Evolutionary conservation across 2,797 vertebrate species (phyloP).

Genomic region (Oreochromis grahami): DNA sequence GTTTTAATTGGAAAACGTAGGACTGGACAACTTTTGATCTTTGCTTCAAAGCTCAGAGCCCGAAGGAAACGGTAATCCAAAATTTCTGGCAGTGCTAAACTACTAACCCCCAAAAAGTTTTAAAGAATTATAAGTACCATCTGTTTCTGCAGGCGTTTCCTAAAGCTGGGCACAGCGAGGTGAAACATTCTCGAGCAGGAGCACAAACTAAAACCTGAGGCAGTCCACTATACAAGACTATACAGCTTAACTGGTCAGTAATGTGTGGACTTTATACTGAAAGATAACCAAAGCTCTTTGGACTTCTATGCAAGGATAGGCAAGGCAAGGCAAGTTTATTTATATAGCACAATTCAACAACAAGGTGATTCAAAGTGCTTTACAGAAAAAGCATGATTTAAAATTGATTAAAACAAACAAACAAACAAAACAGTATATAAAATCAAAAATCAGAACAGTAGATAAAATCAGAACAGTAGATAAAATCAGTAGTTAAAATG

Average conservation of each 20-base stretch:
- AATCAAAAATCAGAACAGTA: no score
- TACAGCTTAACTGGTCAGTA: not conserved
- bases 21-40: not conserved
- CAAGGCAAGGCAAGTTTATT: no score
- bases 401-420: no score
- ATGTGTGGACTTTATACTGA: not conserved
- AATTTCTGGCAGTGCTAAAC: not conserved
- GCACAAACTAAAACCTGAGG: not conserved
- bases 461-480: no score
- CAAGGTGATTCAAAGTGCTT: no score
- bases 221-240: not conserved
- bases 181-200: not conserved
- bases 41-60: not conserved
- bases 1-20: not conserved
- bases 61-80: not conserved
- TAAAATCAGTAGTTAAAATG: no score
- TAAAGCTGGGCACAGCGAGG: not conserved
- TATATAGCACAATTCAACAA: no score
- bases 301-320: not conserved
- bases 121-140: not conserved
- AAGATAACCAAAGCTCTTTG: not conserved
- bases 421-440: no score
- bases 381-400: no score
- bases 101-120: not conserved
- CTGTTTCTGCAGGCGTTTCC: not conserved